Conservation (phyloP, 1,140 invertebrate species). For the Laodelphax striatellus region DNA sequence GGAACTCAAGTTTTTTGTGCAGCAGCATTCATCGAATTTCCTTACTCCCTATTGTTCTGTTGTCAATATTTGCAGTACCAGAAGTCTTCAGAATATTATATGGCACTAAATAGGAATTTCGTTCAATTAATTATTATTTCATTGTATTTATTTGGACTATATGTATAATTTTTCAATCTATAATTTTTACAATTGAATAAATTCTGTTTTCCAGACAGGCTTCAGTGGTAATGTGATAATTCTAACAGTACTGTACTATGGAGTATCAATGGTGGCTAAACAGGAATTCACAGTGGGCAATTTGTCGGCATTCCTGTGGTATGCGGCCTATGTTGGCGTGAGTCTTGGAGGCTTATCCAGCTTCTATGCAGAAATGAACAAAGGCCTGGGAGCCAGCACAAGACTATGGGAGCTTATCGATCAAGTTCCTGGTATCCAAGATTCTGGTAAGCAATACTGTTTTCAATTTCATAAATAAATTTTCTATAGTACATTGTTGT, state of each 20-base stretch:
- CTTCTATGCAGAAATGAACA: conserved; percentile 90
- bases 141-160: too few relatives aligned
- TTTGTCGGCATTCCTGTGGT: conserved; percentile 82
- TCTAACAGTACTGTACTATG: conserved; percentile 86
- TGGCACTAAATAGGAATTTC: too few relatives aligned
- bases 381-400: conserved; percentile 79
- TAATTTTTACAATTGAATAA: too few relatives aligned
- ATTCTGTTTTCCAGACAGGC: conserved; percentile 52
- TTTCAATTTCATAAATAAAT: neutral
- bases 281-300: conserved; percentile 76
- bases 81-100: too few relatives aligned
- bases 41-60: too few relatives aligned
- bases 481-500: neutral
- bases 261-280: conserved; percentile 75
- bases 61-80: too few relatives aligned
- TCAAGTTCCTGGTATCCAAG: conserved; percentile 59
- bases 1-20: too few relatives aligned
- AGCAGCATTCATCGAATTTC: too few relatives aligned
- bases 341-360: conserved; percentile 74
- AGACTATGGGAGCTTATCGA: conserved; percentile 86
- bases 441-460: conserved; percentile 36
- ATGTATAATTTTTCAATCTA: too few relatives aligned
- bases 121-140: too few relatives aligned
- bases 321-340: conserved; percentile 85
- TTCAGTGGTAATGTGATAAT: conserved; percentile 87